Base-by-base conservation (phyloP, 2,888 invertebrate genomes). In the Laothoe populi region DNA sequence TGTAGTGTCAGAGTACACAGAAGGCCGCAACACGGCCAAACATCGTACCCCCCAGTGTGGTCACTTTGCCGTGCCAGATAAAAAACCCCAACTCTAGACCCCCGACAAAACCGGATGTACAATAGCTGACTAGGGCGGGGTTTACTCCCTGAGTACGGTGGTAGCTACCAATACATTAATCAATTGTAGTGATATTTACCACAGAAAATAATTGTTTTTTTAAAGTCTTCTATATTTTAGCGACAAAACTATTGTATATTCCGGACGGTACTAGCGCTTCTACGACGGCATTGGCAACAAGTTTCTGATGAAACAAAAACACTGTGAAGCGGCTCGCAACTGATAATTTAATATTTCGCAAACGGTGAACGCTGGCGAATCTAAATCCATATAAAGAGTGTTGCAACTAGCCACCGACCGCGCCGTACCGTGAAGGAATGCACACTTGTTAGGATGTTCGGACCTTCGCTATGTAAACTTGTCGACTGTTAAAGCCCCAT, bases 351-450 rank as follows among this genome's bases (percentile, higher is more conserved):
- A 59, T 58, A 73, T 82, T 82, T 80, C 82, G 79, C 70, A 82
- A 81, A 70, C 68, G 48, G 70, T 70, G 38, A 38, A 46, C 24
- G 48, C 57, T 58, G 65, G 70, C 72, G 65, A 73, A 75, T 77
- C 79, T 82, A 81, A 78, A 74, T 74, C 77, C 79, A 79, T 80
- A 81, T 83, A 77, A 74, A 71, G 70, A 69, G 81, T 89, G 82
- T 86, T 84, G 90, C 77, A 89, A 88, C 78, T 68, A 64, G 24
- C 71, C 77, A 71, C 61, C n/a, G n/a, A n/a, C n/a, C n/a, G n/a
- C n/a, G n/a, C n/a, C 77, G 74, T 79, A 80, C 84, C 88, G 87
- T 86, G 84, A 88, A 83, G 85, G 83, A 80, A 87, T 84, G 79
- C 72, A 75, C 73, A 69, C 70, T 63, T 67, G 62, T 69, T 70